Evolutionary conservation across 2,888 invertebrate genomes (phyloP).

Genomic region (Vanessa cardui): DNA sequence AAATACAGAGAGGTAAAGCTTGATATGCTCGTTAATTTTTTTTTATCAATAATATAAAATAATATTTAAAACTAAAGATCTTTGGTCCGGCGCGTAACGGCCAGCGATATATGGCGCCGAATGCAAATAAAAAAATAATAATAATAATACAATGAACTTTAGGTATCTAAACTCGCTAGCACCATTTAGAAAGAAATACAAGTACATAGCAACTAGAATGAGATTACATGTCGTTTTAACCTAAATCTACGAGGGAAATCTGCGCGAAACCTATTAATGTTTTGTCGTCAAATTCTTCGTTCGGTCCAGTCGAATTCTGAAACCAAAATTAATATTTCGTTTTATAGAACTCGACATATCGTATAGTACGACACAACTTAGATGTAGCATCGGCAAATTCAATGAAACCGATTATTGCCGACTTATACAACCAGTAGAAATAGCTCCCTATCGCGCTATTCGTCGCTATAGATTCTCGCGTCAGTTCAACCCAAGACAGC

Average conservation of each 20-base stretch:
- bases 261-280: constrained; percentile 98
- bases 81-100: constrained; percentile 43
- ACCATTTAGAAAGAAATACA: constrained; percentile 37
- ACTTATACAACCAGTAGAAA: no score
- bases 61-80: constrained; percentile 39
- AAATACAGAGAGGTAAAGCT: background rate
- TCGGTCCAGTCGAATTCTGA: constrained; percentile 85
- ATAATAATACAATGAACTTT: constrained; percentile 20
- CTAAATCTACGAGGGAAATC: constrained; percentile 89
- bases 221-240: constrained; percentile 21
- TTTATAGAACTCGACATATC: no score
- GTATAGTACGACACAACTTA: no score
- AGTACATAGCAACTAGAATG: constrained; percentile 26
- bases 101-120: constrained; percentile 30
- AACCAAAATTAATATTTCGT: constrained; percentile 60
- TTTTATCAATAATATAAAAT: background rate
- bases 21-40: background rate
- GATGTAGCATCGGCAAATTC: no score
- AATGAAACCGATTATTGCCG: no score
- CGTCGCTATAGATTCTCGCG: no score
- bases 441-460: no score
- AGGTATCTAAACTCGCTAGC: constrained; percentile 30
- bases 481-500: no score
- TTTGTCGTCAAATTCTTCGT: constrained; percentile 96
- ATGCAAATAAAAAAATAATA: constrained; percentile 17